Conservation (phyloP, 2,113 vertebrate species). For the Muntiacus muntjak region DNA sequence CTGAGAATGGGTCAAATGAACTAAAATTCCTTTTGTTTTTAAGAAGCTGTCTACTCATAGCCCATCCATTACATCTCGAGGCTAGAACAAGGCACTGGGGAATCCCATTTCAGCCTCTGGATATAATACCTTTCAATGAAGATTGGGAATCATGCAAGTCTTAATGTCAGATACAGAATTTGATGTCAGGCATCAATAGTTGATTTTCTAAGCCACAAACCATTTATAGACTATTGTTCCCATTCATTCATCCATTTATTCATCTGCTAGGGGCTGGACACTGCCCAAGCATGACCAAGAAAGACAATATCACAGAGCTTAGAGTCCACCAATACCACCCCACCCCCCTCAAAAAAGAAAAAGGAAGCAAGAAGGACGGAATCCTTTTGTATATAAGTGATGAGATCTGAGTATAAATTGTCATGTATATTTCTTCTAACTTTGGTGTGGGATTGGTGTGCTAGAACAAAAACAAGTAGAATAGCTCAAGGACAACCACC, state of each 20-base stretch:
- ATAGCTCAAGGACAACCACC: not conserved
- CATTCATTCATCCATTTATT: not conserved
- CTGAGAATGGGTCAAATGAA: not conserved
- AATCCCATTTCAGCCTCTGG: not conserved
- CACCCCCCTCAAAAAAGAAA: not conserved
- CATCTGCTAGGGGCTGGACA: not conserved
- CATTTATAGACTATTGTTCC: not conserved
- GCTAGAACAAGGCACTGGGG: not conserved
- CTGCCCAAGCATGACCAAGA: not conserved
- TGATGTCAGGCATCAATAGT: not conserved
- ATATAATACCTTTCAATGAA: not conserved
- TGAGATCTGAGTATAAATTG: not conserved
- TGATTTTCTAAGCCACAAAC: constrained; percentile 39
- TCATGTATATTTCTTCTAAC: not conserved
- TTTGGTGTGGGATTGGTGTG: not conserved
- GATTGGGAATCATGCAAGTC: not conserved
- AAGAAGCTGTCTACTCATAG: not conserved
- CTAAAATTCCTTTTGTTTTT: not conserved
- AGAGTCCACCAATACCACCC: not conserved
- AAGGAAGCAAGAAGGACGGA: not conserved
- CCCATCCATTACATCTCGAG: not conserved
- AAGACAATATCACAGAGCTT: not conserved
- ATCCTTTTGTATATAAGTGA: not conserved
- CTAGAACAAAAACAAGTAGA: not conserved
- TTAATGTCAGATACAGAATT: not conserved